Base-by-base conservation (phyloP, 2,113 vertebrate species). In the Nanorana parkeri region DNA sequence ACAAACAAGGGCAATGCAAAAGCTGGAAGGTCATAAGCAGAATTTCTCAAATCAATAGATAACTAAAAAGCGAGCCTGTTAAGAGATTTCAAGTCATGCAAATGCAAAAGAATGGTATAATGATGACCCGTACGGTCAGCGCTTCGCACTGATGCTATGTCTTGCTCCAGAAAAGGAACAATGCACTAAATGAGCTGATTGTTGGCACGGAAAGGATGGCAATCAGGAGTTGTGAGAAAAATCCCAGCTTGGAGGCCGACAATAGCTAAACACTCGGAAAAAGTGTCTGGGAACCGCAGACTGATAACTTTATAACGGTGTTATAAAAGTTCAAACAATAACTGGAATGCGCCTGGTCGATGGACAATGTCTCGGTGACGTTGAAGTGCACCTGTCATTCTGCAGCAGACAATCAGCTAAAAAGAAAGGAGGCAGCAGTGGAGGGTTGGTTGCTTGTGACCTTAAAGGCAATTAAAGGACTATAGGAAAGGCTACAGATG, bases 21-120 rank as follows among this genome's bases (percentile, higher is more conserved):
- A 32, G 52, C 78, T 61, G 16, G 69, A 68, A 80, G 64, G 65
- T 68, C 54, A 69, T 80, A 80, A 51, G 23, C 20, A 80, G 78
- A 68, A 61, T 61, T 80, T 80, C 41, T 67, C 47, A 71, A 80
- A 80, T 80, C 78, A 71, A 80, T 80, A 67, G 36, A 41, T 20
- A 69, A 21, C 65, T 80, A 69, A 80, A 68, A 80, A 80, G 78
- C 55, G 15, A n/a, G 78, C 78, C 66, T 69, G 78, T 23, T 23
- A 32, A 61, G 66, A 69, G 66, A 47, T 61, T 47, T 56, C 3
- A 24, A 69, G 55, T 68, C 32, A 26, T 69, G 78, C n/a, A 17
- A 47, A 51, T 47, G 66, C 68, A 36, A 60, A 24, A 41, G 77
- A 56, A 65, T 68, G 77, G 55, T 29, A 29, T 65, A 79, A 29